Percentiles rank a stretch among this genome's conserved stretches.
Evolutionary conservation across 2,888 invertebrate genomes (phyloP).

Genomic region (Amaurobius ferox): DNA sequence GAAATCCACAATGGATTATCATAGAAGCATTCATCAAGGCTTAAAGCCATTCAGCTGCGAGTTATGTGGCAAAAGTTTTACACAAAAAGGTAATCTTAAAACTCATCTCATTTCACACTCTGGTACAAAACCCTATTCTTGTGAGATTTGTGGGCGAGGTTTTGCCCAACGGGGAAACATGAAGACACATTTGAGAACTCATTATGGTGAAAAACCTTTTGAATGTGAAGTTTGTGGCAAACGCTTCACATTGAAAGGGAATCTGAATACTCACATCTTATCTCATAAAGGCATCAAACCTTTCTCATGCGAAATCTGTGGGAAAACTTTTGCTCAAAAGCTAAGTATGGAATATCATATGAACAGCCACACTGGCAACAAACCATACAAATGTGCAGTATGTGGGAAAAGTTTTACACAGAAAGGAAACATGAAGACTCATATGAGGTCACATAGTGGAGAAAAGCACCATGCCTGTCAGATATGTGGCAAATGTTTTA

Average conservation of each 20-base stretch:
- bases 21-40: constrained; percentile 70
- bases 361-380: constrained; percentile 73
- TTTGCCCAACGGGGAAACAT: constrained; percentile 72
- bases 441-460: constrained; percentile 71
- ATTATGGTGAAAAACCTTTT: constrained; percentile 71
- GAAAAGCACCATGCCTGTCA: constrained; percentile 72
- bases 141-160: constrained; percentile 72
- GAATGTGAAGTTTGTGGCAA: constrained; percentile 71
- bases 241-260: constrained; percentile 70
- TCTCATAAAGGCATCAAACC: constrained; percentile 72
- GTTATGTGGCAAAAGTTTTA: constrained; percentile 72
- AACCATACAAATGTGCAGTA: constrained; percentile 72
- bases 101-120: constrained; percentile 71
- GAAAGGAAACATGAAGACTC: constrained; percentile 73
- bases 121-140: constrained; percentile 69
- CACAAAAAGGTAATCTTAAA: constrained; percentile 72
- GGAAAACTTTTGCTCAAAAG: constrained; percentile 72
- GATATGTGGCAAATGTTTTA: constrained; percentile 72
- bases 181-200: constrained; percentile 70
- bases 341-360: constrained; percentile 73
- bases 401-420: constrained; percentile 73
- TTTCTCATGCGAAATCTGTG: constrained; percentile 70
- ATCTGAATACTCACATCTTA: constrained; percentile 70
- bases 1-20: constrained; percentile 71
- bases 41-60: constrained; percentile 71